Conservation (phyloP, 2,113 vertebrate species). For the Hydrochoerus hydrochaeris region DNA sequence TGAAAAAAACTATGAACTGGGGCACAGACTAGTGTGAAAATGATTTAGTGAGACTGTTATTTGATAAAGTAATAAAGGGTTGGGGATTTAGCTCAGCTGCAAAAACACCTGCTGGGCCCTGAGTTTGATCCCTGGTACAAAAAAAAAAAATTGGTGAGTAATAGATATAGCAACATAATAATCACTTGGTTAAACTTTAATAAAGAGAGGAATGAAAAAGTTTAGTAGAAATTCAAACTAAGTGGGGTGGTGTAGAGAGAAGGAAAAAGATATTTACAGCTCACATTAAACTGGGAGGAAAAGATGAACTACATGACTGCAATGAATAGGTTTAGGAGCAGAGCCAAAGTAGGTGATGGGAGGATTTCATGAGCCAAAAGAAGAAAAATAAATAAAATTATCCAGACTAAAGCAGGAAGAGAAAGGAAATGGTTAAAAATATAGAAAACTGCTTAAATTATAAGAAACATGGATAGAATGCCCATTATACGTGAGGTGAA, state of each 20-base stretch:
- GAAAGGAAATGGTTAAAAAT: neutral
- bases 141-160: too few species aligned
- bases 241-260: neutral
- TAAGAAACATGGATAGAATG: neutral
- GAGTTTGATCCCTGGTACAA: too few species aligned
- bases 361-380: neutral
- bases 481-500: accelerated
- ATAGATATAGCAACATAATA: neutral
- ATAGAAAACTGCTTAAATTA: neutral
- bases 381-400: neutral
- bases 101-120: too few species aligned
- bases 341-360: neutral
- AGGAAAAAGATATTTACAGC: neutral
- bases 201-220: neutral
- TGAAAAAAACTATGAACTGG: neutral
- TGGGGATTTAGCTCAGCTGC: too few species aligned
- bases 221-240: neutral
- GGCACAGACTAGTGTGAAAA: neutral
- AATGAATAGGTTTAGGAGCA: neutral
- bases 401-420: neutral
- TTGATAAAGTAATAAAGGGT: neutral
- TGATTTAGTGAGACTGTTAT: neutral
- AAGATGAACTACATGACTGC: neutral
- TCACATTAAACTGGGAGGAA: neutral
- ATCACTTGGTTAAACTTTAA: neutral